Percentiles rank a stretch among this genome's conserved stretches.
These are phyloP conservation scores for Augochlorella aurata DNA, from an alignment of 2,888 invertebrate genomes.

Conservation along the genomic window DNA sequence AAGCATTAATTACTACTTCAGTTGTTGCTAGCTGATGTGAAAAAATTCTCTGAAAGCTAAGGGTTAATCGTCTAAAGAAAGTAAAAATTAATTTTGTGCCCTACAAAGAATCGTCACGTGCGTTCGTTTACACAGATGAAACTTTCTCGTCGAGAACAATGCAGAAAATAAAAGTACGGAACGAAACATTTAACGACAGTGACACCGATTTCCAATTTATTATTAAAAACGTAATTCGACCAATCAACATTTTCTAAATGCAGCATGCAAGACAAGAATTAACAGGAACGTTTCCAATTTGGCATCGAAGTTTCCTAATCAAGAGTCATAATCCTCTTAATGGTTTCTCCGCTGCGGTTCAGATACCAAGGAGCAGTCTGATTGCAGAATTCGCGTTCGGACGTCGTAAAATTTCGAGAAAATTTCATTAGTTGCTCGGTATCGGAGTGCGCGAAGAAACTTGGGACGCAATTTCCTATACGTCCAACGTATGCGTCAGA, in stretches of 20 bases:
- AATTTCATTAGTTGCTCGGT: background rate
- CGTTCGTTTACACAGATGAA: no score
- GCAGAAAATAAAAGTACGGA: no score
- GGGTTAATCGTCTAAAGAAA: no score
- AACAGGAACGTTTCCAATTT: background rate
- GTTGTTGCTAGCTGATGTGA: no score
- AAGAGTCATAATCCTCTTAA: background rate
- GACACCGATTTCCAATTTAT: no score
- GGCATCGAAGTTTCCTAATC: background rate
- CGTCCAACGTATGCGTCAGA: no score
- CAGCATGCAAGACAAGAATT: background rate
- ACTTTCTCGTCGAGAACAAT: no score
- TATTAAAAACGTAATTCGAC: background rate
- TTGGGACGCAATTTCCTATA: background rate
- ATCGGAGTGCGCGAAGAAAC: background rate
- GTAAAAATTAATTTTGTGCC: no score
- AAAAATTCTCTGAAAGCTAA: no score
- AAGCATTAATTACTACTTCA: no score
- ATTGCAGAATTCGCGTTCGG: background rate
- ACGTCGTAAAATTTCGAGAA: background rate
- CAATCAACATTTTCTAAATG: background rate
- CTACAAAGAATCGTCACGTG: no score
- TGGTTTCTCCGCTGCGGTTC: background rate
- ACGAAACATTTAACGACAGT: no score
- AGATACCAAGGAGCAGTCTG: background rate